Conservation (phyloP, 2,797 vertebrate species). For the Podarcis siculus region DNA sequence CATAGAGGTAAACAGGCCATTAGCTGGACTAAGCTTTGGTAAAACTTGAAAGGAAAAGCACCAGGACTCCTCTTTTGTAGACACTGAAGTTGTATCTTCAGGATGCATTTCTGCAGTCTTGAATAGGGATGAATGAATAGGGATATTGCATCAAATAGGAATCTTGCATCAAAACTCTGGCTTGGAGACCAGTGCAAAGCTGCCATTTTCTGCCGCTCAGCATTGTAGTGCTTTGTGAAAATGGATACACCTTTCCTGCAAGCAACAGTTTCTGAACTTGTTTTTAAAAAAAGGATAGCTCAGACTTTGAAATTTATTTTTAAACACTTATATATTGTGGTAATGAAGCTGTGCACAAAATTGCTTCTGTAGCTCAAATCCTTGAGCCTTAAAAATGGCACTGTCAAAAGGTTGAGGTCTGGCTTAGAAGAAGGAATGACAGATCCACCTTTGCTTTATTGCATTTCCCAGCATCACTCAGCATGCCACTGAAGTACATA, state of each 20-base stretch:
- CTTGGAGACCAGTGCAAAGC: not conserved
- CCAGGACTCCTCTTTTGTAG: not conserved
- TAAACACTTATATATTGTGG: not conserved
- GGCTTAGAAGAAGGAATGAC: not conserved
- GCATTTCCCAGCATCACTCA: not conserved
- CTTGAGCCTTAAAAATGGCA: not conserved
- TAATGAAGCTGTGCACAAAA: not conserved
- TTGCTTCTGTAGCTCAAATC: not conserved
- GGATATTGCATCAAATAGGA: not conserved
- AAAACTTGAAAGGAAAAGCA: not conserved
- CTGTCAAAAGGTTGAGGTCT: not conserved
- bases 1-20: not conserved
- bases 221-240: not conserved
- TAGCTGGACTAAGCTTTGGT: not conserved
- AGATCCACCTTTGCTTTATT: not conserved
- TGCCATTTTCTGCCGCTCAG: too few relatives aligned
- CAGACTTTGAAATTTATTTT: not conserved
- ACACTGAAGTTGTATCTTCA: not conserved
- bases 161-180: not conserved
- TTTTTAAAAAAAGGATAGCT: not conserved
- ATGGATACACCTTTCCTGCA: not conserved
- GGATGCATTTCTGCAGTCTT: not conserved
- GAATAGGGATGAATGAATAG: not conserved
- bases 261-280: not conserved
- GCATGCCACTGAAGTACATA: not conserved